These are phyloP conservation scores for Mormyrops attenuatus DNA, from an alignment of 2,797 vertebrate genomes.

Conservation along the genomic window DNA sequence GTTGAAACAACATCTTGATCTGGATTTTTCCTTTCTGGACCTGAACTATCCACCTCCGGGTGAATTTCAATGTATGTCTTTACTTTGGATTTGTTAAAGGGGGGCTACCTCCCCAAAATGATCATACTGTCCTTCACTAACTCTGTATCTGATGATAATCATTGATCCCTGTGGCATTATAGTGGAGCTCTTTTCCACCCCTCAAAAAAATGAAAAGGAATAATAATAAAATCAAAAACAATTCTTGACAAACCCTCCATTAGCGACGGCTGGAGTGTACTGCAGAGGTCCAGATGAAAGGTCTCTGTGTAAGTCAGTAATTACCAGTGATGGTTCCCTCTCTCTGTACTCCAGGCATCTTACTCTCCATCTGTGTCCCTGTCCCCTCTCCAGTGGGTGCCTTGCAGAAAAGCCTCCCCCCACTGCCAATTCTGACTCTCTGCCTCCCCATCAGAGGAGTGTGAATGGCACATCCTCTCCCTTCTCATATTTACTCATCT, in stretches of 20 bases:
- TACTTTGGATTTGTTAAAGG: background rate
- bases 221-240: background rate
- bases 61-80: background rate
- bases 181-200: conserved; percentile 16
- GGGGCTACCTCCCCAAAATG: background rate
- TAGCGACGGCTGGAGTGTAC: background rate
- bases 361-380: conserved; percentile 67
- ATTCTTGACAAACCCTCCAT: background rate
- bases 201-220: background rate
- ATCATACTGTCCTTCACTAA: background rate
- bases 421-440: conserved; percentile 9
- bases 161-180: background rate
- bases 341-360: conserved; percentile 54
- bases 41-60: background rate
- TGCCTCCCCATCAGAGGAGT: conserved; percentile 64
- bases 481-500: conserved; percentile 36
- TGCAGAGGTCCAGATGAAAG: conserved; percentile 42
- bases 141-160: background rate
- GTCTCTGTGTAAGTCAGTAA: conserved; percentile 53
- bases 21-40: background rate
- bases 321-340: conserved; percentile 51
- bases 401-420: conserved; percentile 42
- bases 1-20: background rate
- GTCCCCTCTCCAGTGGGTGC: conserved; percentile 49
- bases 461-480: conserved; percentile 52